Percentiles rank a stretch among this genome's conserved stretches.
These are phyloP conservation scores for Lycaon pictus DNA, from an alignment of 2,113 vertebrate genomes.

Conservation along the genomic window DNA sequence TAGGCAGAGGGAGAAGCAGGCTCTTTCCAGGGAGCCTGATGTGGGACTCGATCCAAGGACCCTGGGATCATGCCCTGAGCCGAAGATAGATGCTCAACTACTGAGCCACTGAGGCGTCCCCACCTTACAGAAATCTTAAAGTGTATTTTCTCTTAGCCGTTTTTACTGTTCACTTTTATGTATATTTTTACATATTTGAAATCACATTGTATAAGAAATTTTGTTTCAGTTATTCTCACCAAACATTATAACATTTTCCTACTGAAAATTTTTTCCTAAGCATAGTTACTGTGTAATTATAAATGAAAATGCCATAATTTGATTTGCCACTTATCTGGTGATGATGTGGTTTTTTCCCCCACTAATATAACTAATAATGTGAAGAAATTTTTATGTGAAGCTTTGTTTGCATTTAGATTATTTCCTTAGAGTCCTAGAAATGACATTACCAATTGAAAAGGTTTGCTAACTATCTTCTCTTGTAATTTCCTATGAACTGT, in stretches of 20 bases:
- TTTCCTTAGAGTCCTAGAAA: slow-evolving; percentile 13
- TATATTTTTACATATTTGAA: not conserved
- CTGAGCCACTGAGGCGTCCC: no score
- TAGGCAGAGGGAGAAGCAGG: no score
- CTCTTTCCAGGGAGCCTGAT: no score
- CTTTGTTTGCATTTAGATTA: slow-evolving; percentile 5
- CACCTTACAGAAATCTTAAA: not conserved
- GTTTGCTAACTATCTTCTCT: not conserved
- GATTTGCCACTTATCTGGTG: not conserved
- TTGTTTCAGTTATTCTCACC: not conserved
- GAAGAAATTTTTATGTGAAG: not conserved
- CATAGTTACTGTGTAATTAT: not conserved
- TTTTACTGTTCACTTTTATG: not conserved
- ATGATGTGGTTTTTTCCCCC: not conserved
- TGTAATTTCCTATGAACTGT: not conserved
- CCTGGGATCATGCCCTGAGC: no score
- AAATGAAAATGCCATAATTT: not conserved
- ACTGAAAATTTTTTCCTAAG: not conserved
- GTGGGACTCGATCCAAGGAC: no score
- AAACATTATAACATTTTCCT: not conserved
- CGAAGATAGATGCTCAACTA: no score
- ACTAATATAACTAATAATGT: not conserved
- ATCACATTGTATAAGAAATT: not conserved
- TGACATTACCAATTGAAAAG: not conserved
- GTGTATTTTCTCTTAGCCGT: not conserved